Evolutionary conservation across 2,113 vertebrate genomes (phyloP).

Genomic region (Tetraodon nigroviridis): DNA sequence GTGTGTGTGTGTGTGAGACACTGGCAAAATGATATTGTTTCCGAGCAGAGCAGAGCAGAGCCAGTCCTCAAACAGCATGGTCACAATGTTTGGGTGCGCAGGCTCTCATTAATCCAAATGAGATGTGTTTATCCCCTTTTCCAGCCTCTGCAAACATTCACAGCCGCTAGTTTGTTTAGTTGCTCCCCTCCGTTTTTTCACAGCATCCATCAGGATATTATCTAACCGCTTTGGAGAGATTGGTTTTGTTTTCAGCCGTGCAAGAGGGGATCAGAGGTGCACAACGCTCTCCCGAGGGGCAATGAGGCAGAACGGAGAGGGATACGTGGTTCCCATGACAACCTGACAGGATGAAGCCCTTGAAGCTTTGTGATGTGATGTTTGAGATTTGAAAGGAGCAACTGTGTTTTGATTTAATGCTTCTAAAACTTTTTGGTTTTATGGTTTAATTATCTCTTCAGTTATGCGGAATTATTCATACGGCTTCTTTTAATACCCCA

Average conservation of each 20-base stretch:
- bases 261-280: constrained; percentile 45
- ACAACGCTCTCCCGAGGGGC: constrained; percentile 54
- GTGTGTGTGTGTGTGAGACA: constrained; percentile 24
- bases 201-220: constrained; percentile 8
- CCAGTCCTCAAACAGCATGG: constrained; percentile 64
- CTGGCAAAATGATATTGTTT: constrained; percentile 63
- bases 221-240: constrained; percentile 32
- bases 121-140: constrained; percentile 43
- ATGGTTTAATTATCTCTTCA: background rate
- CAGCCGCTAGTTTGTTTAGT: constrained; percentile 30
- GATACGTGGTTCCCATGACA: constrained; percentile 74
- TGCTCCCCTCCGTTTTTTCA: constrained; percentile 16
- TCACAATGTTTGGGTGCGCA: constrained; percentile 50
- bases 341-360: constrained; percentile 67
- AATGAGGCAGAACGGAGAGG: constrained; percentile 48
- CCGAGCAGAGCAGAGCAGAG: constrained; percentile 34
- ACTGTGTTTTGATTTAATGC: constrained; percentile 27
- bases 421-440: constrained; percentile 4
- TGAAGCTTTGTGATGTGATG: constrained; percentile 68
- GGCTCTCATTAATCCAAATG: constrained; percentile 64
- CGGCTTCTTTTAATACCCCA: background rate
- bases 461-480: background rate
- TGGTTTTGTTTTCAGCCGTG: constrained; percentile 36
- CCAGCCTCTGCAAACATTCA: constrained; percentile 34
- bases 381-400: constrained; percentile 50